Evolutionary conservation across 2,888 invertebrate genomes (phyloP).

Genomic region (Poecilus cupreus): DNA sequence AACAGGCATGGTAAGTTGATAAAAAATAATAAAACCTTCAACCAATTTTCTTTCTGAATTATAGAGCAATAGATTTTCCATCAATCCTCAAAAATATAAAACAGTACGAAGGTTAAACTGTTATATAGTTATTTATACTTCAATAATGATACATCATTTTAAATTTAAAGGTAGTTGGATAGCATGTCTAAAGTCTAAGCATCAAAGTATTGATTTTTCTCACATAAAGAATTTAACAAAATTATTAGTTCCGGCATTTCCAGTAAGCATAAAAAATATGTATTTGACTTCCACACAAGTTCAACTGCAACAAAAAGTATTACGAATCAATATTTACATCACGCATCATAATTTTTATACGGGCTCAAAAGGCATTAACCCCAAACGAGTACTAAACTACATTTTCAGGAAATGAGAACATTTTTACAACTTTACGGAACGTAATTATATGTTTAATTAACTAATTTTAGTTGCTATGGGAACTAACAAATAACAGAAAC

Average conservation of each 20-base stretch:
- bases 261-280: background rate
- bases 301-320: background rate
- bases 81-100: background rate
- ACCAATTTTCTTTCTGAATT: no score
- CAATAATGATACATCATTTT: background rate
- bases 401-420: no score
- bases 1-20: no score
- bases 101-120: background rate
- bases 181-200: background rate
- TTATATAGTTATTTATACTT: background rate
- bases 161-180: background rate
- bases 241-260: background rate
- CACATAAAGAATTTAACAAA: conserved; percentile 6
- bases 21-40: no score
- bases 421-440: no score
- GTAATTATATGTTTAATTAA: no score
- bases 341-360: background rate
- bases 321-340: background rate
- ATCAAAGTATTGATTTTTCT: background rate
- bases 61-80: no score
- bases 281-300: background rate
- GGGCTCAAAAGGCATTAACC: background rate
- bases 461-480: no score
- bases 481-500: no score
- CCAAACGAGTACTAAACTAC: background rate